These are phyloP conservation scores for Tachuris rubrigastra DNA, from an alignment of 2,113 vertebrate genomes.

Conservation along the genomic window DNA sequence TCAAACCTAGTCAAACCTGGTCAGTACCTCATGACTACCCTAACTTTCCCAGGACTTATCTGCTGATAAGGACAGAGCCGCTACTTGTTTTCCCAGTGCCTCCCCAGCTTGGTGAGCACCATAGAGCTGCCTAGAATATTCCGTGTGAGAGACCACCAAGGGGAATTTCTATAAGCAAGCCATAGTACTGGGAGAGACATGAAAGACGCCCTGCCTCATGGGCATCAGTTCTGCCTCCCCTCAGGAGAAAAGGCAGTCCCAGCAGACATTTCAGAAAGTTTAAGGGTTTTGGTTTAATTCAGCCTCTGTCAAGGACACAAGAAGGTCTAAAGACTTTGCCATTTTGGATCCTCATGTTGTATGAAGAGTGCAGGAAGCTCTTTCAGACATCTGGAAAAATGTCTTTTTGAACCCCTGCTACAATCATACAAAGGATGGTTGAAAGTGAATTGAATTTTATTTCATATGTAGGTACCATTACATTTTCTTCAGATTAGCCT, in stretches of 20 bases:
- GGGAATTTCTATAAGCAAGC: background rate
- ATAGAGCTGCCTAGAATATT: background rate
- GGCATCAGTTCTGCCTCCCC: background rate
- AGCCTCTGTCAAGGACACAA: background rate
- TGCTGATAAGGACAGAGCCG: background rate
- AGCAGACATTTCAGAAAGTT: background rate
- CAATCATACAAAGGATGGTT: background rate
- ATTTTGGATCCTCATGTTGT: background rate
- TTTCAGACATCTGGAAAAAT: background rate
- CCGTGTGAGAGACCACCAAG: accelerated
- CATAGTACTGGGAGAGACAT: background rate
- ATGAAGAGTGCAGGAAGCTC: background rate
- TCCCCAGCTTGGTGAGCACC: background rate
- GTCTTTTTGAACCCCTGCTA: background rate
- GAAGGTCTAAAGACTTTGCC: background rate
- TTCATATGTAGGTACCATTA: background rate
- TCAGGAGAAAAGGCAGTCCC: background rate
- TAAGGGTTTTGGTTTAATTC: background rate
- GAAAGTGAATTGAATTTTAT: background rate
- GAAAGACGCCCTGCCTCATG: background rate
- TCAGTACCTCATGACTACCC: background rate
- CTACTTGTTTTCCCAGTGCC: accelerated
- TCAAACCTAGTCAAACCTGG: background rate
- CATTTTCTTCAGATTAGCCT: background rate
- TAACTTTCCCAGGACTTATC: background rate